These are phyloP conservation scores for Agrotis exclamationis DNA, from an alignment of 2,888 invertebrate species.

Conservation along the genomic window DNA sequence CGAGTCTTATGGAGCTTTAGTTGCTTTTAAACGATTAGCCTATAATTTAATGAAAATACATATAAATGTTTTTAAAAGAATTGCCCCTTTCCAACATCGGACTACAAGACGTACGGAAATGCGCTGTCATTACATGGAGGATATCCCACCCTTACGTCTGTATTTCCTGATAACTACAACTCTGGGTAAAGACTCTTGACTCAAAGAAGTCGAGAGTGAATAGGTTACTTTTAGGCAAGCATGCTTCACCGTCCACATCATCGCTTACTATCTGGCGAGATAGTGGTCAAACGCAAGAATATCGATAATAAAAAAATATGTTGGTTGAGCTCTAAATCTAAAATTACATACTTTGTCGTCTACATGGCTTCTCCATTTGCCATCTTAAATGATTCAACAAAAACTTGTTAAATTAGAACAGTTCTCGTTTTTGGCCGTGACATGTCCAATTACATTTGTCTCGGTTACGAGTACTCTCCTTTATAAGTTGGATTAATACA, in stretches of 20 bases:
- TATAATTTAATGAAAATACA: not conserved
- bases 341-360: conserved; percentile 9
- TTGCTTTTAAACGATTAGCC: not conserved
- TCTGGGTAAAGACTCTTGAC: too few species aligned
- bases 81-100: too few species aligned
- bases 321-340: not conserved
- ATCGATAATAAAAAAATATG: too few species aligned
- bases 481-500: conserved; percentile 29
- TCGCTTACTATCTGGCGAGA: too few species aligned
- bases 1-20: conserved; percentile 12
- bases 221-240: too few species aligned
- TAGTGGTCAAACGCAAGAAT: too few species aligned
- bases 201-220: too few species aligned
- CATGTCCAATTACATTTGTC: conserved; percentile 54
- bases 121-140: too few species aligned
- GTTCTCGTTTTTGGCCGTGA: conserved; percentile 44
- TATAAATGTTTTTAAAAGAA: not conserved
- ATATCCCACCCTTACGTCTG: too few species aligned
- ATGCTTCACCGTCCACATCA: too few species aligned
- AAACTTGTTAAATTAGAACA: conserved; percentile 46
- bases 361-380: conserved; percentile 23
- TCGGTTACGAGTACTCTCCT: conserved; percentile 39
- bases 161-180: too few species aligned
- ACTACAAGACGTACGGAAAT: too few species aligned
- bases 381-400: conserved; percentile 47